Base-by-base conservation (phyloP, 2,797 vertebrate species). In the Smutsia gigantea region DNA sequence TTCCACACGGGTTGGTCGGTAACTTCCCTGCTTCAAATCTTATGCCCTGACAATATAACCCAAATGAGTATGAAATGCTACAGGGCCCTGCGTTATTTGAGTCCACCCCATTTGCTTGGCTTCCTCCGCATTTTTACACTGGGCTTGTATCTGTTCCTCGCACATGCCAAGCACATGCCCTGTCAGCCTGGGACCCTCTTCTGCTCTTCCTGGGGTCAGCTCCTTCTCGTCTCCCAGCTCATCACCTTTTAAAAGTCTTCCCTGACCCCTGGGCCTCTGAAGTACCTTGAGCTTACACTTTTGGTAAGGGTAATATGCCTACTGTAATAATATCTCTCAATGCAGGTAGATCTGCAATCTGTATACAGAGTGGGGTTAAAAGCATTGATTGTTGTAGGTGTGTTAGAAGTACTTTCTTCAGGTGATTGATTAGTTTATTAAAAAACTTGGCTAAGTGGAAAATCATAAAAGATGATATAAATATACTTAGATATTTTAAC, bases 31-130 rank as follows among this genome's bases (percentile, higher is more conserved):
- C 39, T 66, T 39, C 19, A 23, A 75, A 37, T 53, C 63, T 21
- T 0, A 8, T 31, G 49, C 64, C 63, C 53, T 53, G 46, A 29
- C 55, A 51, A n/a, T 71, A 29, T 90, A 81, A 57, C 18, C 61
- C 21, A 17, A 31, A 49, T 25, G 4, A 39, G 29, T 37, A 51
- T 31, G 5, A 11, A 19, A 15, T 1, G 25, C 57, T n/a, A 3
- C 0, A 0, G 31, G 37, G 19, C 5, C 0, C 10, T 7, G 29
- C 0, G 0, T 37, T 6, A 4, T 14, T 2, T 39, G 31, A 77
- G 12, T 27, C 7, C 7, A 3, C 8, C 34, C 7, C 15, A 6
- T 21, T 0, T 5, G 59, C 59, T 49, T 13, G 46, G 17, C 23
- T 14, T 2, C 4, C 4, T 23, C 4, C 3, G 6, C n/a, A 37